Evolutionary conservation across 2,888 invertebrate species (phyloP).

Genomic region (Synergus itoensis): DNA sequence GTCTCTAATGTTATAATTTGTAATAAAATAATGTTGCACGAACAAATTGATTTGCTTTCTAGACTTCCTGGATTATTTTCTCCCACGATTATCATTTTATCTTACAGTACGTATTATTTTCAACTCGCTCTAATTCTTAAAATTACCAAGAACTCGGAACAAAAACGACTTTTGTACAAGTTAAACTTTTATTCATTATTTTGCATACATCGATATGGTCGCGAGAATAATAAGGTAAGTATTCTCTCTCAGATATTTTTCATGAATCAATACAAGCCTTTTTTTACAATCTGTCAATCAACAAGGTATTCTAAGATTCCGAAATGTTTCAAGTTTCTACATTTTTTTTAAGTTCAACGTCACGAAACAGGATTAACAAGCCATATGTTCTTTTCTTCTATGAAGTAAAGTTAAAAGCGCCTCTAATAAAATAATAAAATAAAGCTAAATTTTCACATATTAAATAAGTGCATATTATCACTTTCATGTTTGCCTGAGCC

Average conservation of each 20-base stretch:
- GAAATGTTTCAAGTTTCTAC: background rate
- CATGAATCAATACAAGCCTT: conserved; percentile 11
- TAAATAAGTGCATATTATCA: background rate
- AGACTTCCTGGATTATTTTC: background rate
- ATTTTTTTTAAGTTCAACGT: conserved; percentile 12
- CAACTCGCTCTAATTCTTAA: background rate
- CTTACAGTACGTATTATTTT: too few relatives aligned
- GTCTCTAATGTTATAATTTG: conserved; percentile 62
- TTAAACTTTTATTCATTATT: conserved; percentile 7
- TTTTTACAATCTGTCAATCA: background rate
- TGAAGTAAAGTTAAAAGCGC: background rate
- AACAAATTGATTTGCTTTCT: conserved; percentile 38
- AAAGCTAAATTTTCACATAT: background rate
- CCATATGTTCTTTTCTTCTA: background rate
- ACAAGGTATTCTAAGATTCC: background rate
- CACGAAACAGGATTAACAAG: background rate
- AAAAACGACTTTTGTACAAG: conserved; percentile 16
- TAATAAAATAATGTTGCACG: conserved; percentile 63
- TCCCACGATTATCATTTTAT: background rate
- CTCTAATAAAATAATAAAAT: background rate
- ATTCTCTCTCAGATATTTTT: conserved; percentile 33
- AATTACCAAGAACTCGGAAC: background rate
- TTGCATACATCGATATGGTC: conserved; percentile 9
- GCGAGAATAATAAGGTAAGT: background rate
- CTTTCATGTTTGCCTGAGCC: background rate